phyloP scores from a whole-genome alignment of 2,113 vertebrate genomes.

The Sylvicapra grimmia region DNA sequence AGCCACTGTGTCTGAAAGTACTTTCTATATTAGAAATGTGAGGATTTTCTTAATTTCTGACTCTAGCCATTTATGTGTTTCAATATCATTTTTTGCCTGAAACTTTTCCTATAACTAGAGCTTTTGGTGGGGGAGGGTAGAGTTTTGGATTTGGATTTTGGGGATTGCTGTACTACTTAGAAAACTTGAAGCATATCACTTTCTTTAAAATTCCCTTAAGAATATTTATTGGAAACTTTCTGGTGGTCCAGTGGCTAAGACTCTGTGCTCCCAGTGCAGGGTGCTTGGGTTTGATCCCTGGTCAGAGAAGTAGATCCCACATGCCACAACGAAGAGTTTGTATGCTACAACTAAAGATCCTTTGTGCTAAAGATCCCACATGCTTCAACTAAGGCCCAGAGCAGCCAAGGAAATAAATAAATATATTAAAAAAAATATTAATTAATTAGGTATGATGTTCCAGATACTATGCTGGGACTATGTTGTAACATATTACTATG shows the following conservation, averaged over 20 bases:
- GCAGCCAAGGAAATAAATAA: background rate
- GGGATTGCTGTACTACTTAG: background rate
- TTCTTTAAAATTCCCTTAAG: background rate
- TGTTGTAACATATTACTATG: too few species aligned
- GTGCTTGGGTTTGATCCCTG: background rate
- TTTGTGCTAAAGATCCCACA: background rate
- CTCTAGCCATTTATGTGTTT: background rate
- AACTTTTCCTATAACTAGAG: background rate
- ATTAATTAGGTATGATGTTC: background rate
- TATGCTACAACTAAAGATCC: background rate
- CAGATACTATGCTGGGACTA: background rate
- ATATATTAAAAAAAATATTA: background rate
- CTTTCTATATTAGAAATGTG: background rate
- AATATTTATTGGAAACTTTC: background rate
- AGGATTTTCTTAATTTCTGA: background rate
- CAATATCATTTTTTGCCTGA: background rate
- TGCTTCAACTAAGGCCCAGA: background rate
- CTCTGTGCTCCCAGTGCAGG: background rate
- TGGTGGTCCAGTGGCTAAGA: background rate
- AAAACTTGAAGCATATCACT: background rate
- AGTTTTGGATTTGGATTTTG: background rate
- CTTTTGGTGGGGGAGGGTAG: background rate
- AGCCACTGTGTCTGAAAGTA: background rate
- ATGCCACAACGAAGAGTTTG: background rate
- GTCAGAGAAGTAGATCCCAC: background rate